Evolutionary conservation across 2,113 vertebrate genomes (phyloP), one percentile per base, ranked within the genome.

Genomic region (Notothenia rossii): DNA sequence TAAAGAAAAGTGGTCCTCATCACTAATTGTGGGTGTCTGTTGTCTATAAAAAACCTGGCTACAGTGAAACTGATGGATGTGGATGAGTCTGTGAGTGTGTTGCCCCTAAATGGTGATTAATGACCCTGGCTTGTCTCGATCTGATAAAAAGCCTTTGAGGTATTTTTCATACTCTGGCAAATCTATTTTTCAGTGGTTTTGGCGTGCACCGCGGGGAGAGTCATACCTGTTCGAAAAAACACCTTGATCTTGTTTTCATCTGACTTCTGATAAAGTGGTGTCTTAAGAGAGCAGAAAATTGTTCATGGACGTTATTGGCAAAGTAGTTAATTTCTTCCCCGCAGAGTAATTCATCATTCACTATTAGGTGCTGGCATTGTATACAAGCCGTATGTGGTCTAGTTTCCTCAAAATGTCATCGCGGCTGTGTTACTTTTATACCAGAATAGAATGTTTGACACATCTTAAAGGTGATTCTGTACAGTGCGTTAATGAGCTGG

Each of bases 61-160:
- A 62, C 25, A 66, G 67, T 58, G 6, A 43, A 75, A 13, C 65
- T 93, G 93, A 95, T 89, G 91, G 92, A 93, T 87, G 89, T 90
- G 89, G 61, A 87, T 70, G 33, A 29, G 67, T 86, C 87, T 76
- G 80, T 74, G 85, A 92, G 84, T 86, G n/a, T 76, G 74, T 84
- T 91, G 66, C 40, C 7, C 58, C 82, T 78, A 89, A 92, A 86
- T 88, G 61, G 45, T 93, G 90, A 94, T 91, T 84, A 84, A 93
- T 91, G 81, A 70, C 85, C 84, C 77, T 40, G 77, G 61, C 86
- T 75, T 15, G 75, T 91, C 92, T 83, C 70, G 74, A 82, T 82
- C 82, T 82, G 80, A 86, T 88, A 88, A 82, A 29, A 89, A 8
- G 72, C 63, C 65, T 79, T 77, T 66, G 15, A 86, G 84, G 77